A percentile compares a stretch with the other conserved stretches of the same genome.
phyloP scores from a whole-genome alignment of 37 sponge, comb jelly and placozoan genomes.

The Eunapius fragilis region DNA sequence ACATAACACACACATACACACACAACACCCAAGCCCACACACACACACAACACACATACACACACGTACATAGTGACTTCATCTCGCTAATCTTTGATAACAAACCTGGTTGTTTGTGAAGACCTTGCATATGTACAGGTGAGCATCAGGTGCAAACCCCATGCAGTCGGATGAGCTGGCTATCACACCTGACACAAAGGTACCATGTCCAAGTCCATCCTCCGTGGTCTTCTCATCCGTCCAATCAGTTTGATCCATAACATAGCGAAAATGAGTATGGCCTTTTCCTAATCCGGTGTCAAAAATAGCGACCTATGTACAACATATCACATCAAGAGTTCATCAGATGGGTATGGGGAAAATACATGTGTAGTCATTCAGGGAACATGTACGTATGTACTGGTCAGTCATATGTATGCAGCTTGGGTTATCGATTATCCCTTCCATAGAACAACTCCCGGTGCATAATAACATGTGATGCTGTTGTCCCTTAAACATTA shows the following conservation, averaged over 20 bases:
- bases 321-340: too few relatives aligned
- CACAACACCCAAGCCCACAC: too few relatives aligned
- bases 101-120: constrained; percentile 92
- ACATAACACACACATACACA: too few relatives aligned
- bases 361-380: too few relatives aligned
- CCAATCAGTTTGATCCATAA: constrained; percentile 92
- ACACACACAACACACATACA: too few relatives aligned
- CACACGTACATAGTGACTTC: not conserved
- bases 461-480: too few relatives aligned
- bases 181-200: constrained; percentile 99
- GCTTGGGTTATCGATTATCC: too few relatives aligned
- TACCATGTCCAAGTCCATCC: constrained; percentile 97
- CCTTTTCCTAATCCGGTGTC: constrained; percentile 92
- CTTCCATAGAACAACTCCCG: too few relatives aligned
- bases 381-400: too few relatives aligned
- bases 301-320: constrained; percentile 88
- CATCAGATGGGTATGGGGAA: too few relatives aligned
- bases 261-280: constrained; percentile 93
- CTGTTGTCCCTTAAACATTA: not conserved
- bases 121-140: constrained; percentile 91
- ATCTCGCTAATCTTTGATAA: not conserved
- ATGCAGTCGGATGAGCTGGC: constrained; percentile 95
- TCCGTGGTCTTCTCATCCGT: constrained; percentile 95
- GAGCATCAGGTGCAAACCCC: constrained; percentile 97
- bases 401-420: too few relatives aligned